phyloP scores from a whole-genome alignment of 2,888 invertebrate species.

The Graphium colonna region DNA sequence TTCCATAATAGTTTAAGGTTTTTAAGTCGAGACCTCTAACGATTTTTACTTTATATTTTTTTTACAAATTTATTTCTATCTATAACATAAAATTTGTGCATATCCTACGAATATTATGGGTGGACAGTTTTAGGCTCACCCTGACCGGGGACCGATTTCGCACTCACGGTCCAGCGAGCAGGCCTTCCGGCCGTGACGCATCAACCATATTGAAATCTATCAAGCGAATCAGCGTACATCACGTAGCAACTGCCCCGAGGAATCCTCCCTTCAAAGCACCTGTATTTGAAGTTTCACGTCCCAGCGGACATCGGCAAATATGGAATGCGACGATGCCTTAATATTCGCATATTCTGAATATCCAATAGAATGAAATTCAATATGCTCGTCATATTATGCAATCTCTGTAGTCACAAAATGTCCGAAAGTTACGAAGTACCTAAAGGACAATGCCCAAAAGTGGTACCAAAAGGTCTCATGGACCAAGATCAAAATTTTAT shows the following conservation, averaged over 20 bases:
- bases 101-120: no score
- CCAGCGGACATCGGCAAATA: constrained; percentile 56
- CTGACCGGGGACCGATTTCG: constrained; percentile 52
- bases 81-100: no score
- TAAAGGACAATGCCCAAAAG: no score
- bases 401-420: not conserved
- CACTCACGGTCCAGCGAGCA: constrained; percentile 54
- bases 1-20: no score
- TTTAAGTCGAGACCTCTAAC: no score
- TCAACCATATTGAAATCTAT: constrained; percentile 71
- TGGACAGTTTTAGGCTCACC: no score
- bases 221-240: constrained; percentile 55
- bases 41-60: no score
- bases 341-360: constrained; percentile 37
- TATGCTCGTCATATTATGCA: not conserved
- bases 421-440: no score
- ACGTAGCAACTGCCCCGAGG: constrained; percentile 57
- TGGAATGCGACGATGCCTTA: constrained; percentile 42
- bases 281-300: constrained; percentile 59
- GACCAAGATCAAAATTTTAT: no score
- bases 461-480: no score
- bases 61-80: no score
- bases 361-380: constrained; percentile 28
- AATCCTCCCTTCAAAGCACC: constrained; percentile 55
- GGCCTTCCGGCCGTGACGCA: constrained; percentile 49